phyloP scores from a whole-genome alignment of 2,113 vertebrate species.

The Blennius ocellaris region DNA sequence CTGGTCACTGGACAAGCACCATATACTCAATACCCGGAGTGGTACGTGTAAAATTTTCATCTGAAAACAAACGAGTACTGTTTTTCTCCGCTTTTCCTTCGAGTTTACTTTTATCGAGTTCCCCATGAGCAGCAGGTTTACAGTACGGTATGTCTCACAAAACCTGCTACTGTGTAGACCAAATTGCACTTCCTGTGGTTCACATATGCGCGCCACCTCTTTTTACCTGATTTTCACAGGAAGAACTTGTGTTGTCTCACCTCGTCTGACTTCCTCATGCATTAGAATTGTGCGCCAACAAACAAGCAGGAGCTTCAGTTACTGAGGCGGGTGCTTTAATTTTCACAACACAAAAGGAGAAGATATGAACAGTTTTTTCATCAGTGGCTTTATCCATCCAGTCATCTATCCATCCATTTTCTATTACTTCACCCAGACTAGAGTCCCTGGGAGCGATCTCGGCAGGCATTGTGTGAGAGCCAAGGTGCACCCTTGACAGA shows the following conservation, averaged over 20 bases:
- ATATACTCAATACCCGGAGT: conserved; percentile 94
- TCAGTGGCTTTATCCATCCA: too few species aligned
- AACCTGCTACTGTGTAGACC: conserved; percentile 38
- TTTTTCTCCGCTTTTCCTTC: neutral
- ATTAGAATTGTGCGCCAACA: conserved; percentile 4
- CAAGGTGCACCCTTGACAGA: too few species aligned
- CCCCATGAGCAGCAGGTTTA: conserved; percentile 16
- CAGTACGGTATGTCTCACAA: conserved; percentile 18
- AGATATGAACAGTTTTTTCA: too few species aligned
- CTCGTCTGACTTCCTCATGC: conserved; percentile 24
- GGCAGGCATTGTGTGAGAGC: too few species aligned
- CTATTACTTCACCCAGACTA: too few species aligned
- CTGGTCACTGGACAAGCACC: conserved; percentile 98
- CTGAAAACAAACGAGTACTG: neutral
- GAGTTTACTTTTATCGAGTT: conserved; percentile 25
- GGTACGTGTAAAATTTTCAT: conserved; percentile 74
- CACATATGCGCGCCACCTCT: conserved; percentile 19
- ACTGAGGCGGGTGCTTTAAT: neutral
- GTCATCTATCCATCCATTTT: too few species aligned
- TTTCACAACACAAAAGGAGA: too few species aligned
- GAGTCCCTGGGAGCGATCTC: too few species aligned
- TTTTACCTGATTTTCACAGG: conserved; percentile 57
- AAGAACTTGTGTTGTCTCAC: conserved; percentile 43
- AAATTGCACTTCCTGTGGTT: conserved; percentile 28
- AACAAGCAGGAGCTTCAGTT: conserved; percentile 22